Base-by-base conservation (phyloP, 2,888 invertebrate species). In the Microplitis manilae region DNA sequence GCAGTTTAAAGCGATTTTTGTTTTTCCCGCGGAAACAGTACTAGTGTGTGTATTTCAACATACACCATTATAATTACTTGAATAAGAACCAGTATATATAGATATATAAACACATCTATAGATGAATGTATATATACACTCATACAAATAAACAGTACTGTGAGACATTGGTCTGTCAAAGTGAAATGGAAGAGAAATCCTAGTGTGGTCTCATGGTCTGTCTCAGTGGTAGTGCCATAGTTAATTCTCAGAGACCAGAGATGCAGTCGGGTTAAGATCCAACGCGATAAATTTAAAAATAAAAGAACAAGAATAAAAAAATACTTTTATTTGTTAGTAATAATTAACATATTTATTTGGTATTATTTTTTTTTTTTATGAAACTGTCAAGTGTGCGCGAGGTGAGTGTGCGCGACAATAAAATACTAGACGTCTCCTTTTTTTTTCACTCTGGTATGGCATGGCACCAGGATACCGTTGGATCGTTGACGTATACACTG, bases 381-480 rank as follows among this genome's bases (percentile, higher is more conserved):
- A 8, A 38, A 38, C 1, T 13, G 13, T 61, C 20, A 30, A 30
- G 61, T 8, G 41, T 39, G 20, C 6, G 62, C 17, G 72, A 72
- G 20, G 73, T 73, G 73, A 73, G 73, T 41, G 64, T 73, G 73
- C 73, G 73, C 73, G 65, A 17, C 65, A 73, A 39, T 65, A 69
- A 69, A 59, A 50, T 69, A 69, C 6, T 59, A 41, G 7, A 65
- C 9, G 38, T 17, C 17, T 65, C 30, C 13, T 67, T 15, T 9
- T 30, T 59, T 59, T 59, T 70, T 13, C 17, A 50, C 20, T 70
- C 60, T 50, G 69, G 50, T 41, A 50, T 65, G 65, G 60, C 60
- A 74, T 65, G 13, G 60, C 68, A 74, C 74, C 68, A 40, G 74
- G 74, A 74, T 74, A 74, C 73, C 73, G 73, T 74, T 74, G 67